phyloP scores from a whole-genome alignment of 2,888 invertebrate genomes.

The Hemaris fuciformis region DNA sequence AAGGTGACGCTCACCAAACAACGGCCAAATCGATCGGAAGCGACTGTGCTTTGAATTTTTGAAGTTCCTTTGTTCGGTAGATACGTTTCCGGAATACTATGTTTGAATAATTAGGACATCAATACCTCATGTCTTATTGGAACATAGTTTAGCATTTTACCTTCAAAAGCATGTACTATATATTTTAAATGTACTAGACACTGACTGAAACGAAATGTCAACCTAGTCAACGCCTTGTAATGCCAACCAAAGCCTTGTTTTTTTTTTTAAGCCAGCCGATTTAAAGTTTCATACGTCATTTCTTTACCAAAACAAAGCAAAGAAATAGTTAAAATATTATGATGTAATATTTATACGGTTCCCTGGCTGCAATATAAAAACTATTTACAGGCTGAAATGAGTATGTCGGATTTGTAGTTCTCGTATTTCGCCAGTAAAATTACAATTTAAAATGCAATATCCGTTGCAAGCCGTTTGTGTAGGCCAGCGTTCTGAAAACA shows the following conservation, averaged over 20 bases:
- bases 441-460: slow-evolving; percentile 10
- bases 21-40: slow-evolving; percentile 66
- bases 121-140: slow-evolving; percentile 19
- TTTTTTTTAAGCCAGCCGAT: not conserved
- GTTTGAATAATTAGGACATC: slow-evolving; percentile 48
- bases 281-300: not conserved
- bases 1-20: slow-evolving; percentile 70
- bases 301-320: not conserved
- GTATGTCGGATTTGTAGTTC: not conserved
- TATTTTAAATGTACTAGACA: not conserved
- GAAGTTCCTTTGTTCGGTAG: slow-evolving; percentile 58
- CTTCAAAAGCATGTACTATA: not conserved
- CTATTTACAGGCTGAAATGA: not conserved
- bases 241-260: not conserved
- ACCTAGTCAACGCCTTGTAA: not conserved
- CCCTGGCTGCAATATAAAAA: not conserved
- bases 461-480: slow-evolving; percentile 44
- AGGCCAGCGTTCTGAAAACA: slow-evolving; percentile 63
- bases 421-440: slow-evolving; percentile 1
- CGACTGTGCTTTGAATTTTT: slow-evolving; percentile 73
- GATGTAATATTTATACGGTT: not conserved
- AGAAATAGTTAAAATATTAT: not conserved
- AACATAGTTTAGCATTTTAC: not conserved
- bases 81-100: slow-evolving; percentile 54
- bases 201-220: not conserved